Percentiles rank a stretch among this genome's conserved stretches.
Evolutionary conservation across 2,797 vertebrate species (phyloP).

Genomic region (Graptemys geographica): DNA sequence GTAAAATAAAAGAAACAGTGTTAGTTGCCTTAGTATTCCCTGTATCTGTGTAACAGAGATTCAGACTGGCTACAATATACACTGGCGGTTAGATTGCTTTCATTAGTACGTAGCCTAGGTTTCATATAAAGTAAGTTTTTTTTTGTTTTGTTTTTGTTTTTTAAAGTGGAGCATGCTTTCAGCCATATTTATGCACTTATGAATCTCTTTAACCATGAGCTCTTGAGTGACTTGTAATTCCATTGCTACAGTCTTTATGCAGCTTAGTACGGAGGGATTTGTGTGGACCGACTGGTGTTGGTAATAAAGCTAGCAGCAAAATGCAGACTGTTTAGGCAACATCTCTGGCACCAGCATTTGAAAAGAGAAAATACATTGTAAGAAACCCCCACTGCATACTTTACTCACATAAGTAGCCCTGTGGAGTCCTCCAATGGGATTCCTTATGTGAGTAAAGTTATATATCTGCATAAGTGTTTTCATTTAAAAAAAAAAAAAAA

Average conservation of each 20-base stretch:
- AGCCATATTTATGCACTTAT: not conserved
- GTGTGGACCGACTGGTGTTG: rapidly evolving
- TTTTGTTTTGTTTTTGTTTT: not conserved
- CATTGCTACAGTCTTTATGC: not conserved
- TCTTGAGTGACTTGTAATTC: not conserved
- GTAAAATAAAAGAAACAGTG: not conserved
- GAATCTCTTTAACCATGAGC: not conserved
- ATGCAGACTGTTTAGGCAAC: not conserved
- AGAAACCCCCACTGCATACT: not conserved
- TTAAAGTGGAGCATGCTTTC: not conserved
- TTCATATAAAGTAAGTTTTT: not conserved
- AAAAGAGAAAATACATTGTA: not conserved
- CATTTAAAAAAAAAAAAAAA: not conserved
- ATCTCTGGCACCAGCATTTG: not conserved
- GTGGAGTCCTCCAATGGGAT: too few relatives aligned
- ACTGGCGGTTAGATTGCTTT: not conserved
- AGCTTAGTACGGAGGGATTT: not conserved
- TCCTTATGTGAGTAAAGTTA: not conserved
- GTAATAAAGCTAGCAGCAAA: not conserved
- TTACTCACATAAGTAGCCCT: not conserved
- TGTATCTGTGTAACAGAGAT: not conserved
- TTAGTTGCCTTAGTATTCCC: not conserved
- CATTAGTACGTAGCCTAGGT: not conserved
- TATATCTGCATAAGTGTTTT: not conserved
- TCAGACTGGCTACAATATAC: not conserved